Evolutionary conservation across 2,797 vertebrate genomes (phyloP).

Genomic region (Rhodeus uyekii): DNA sequence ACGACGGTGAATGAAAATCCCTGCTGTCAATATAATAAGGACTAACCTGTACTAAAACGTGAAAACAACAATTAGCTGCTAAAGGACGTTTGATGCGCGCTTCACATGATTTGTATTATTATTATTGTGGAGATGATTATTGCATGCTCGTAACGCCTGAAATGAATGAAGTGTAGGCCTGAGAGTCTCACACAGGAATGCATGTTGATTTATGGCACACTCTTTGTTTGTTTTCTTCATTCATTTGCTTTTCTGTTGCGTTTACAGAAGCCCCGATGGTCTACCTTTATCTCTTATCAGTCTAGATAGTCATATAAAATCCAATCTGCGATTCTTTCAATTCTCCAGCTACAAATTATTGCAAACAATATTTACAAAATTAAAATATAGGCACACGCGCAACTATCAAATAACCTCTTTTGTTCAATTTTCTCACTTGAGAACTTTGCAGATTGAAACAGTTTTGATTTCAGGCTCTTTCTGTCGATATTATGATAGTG

Average conservation of each 20-base stretch:
- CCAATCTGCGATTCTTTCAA: not conserved
- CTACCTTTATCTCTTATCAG: not conserved
- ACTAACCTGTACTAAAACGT: not conserved
- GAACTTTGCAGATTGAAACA: not conserved
- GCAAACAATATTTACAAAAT: not conserved
- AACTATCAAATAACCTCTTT: not conserved
- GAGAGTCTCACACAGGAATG: not conserved
- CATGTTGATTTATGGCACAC: not conserved
- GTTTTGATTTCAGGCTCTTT: not conserved
- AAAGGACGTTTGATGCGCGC: too few species aligned
- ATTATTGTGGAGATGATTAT: too few species aligned
- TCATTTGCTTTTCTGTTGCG: not conserved
- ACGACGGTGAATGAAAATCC: not conserved
- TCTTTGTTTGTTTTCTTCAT: not conserved
- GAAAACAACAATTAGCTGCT: too few species aligned
- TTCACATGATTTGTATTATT: too few species aligned
- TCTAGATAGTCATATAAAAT: not conserved
- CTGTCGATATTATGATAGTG: not conserved
- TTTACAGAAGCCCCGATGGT: not conserved
- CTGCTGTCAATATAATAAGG: constrained; percentile 12
- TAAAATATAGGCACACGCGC: not conserved
- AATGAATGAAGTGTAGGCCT: not conserved
- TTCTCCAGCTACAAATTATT: not conserved
- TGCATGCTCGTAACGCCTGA: too few species aligned
- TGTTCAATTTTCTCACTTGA: not conserved